Evolutionary conservation across 2,797 vertebrate genomes (phyloP), one percentile per base, ranked within the genome.

Genomic region (Neopelma chrysocephalum): DNA sequence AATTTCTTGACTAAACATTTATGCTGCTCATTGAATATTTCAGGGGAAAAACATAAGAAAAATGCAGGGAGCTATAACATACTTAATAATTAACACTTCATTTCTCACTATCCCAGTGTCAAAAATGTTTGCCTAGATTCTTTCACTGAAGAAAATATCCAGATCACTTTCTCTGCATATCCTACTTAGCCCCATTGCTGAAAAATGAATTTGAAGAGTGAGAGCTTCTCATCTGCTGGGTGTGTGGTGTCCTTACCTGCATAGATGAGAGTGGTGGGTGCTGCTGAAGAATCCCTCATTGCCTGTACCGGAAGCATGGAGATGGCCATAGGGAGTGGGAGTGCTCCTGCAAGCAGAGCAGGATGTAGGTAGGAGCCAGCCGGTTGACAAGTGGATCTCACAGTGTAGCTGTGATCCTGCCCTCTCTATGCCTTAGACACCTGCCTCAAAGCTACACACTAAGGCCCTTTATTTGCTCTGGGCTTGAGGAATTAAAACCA

Each of bases 1-100:
- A 90, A 81, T 75, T 83, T 75, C 38, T 90, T 89, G 38, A 78
- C 75, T 62, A 90, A 92, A 68, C 16, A 71, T 90, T 89, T 64
- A 81, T 81, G 26, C 22, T 70, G 23, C 6, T 78, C 20, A 79
- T 60, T 86, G 54, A 94, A 54, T 76, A 82, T 87, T 92, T 77
- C 50, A 68, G 36, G 22, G 5, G 17, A 84, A 82, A 29, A 42
- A 25, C 9, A 26, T 61, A 48, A 51, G 23, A 87, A 68, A 82
- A 87, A 84, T 15, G 17, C 36, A 87, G n/a, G 29, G 32, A 90
- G 29, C n/a, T 83, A 11, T 48, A 83, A 42, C 8, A 66, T 43
- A 60, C 8, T 83, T 36, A 8, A 45, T 71, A 58, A 72, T 73
- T 54, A 83, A 81, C 31, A 86, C 15, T 81, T 64, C 20, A 48